These are phyloP conservation scores for Stramonita haemastoma DNA, from an alignment of 2,888 invertebrate species.

Conservation along the genomic window DNA sequence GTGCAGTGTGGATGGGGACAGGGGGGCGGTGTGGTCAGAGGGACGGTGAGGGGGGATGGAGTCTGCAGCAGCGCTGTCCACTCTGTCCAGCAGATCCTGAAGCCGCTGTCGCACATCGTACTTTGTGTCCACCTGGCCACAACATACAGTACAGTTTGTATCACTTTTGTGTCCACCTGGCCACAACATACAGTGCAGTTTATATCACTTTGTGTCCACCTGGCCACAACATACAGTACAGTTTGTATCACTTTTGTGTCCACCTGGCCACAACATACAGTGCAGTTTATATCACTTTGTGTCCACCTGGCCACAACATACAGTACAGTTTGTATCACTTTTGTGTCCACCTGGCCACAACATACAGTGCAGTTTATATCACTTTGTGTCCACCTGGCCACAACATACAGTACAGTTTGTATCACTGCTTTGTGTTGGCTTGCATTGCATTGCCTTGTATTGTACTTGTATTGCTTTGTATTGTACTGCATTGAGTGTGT, in stretches of 20 bases:
- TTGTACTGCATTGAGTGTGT: constrained; percentile 9
- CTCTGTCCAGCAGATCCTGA: not conserved
- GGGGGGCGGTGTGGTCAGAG: not conserved
- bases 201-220: too few species aligned
- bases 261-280: too few species aligned
- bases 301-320: too few species aligned
- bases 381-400: too few species aligned
- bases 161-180: too few species aligned
- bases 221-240: too few species aligned
- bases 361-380: too few species aligned
- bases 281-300: too few species aligned
- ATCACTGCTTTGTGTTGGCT: not conserved
- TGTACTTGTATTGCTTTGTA: not conserved
- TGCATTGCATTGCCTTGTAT: not conserved
- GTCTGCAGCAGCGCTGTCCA: not conserved
- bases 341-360: too few species aligned
- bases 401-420: not conserved
- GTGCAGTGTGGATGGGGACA: not conserved
- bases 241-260: too few species aligned
- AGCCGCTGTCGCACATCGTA: constrained; percentile 7
- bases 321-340: too few species aligned
- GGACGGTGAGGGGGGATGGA: not conserved
- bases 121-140: constrained; percentile 24
- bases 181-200: too few species aligned
- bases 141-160: not conserved